Conservation (phyloP, 2,888 invertebrate genomes). For the Amiota communis region DNA sequence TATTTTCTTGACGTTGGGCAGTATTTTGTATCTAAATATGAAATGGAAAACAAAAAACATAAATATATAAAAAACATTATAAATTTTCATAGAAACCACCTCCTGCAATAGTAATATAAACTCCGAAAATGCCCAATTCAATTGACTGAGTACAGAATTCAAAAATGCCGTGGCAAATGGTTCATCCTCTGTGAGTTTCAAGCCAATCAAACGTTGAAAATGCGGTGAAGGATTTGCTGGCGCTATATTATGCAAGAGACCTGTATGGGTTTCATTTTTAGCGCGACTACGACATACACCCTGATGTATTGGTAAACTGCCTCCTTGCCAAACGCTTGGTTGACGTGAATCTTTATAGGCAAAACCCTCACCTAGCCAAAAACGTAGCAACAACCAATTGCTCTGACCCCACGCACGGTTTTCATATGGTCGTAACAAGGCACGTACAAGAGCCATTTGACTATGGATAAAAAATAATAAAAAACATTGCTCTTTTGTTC, state of each 20-base stretch:
- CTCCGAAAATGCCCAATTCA: conserved; percentile 92
- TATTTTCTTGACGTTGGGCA: conserved; percentile 74
- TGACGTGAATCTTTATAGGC: conserved; percentile 81
- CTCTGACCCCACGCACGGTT: conserved; percentile 88
- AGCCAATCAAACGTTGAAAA: conserved; percentile 76
- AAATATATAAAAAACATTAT: neutral
- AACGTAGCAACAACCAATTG: conserved; percentile 87
- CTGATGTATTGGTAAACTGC: conserved; percentile 61
- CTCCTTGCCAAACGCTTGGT: conserved; percentile 76
- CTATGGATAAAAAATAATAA: conserved; percentile 63
- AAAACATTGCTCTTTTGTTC: conserved; percentile 31
- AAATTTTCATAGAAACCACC: conserved; percentile 69
- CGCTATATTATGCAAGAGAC: conserved; percentile 71
- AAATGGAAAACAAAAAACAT: neutral
- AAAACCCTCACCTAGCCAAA: conserved; percentile 89
- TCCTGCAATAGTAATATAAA: conserved; percentile 89
- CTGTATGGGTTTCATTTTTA: conserved; percentile 72
- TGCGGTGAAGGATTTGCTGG: conserved; percentile 71
- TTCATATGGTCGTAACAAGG: conserved; percentile 84
- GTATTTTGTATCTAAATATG: conserved; percentile 77
- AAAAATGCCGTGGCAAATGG: conserved; percentile 81
- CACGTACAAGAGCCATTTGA: conserved; percentile 79
- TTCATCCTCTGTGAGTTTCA: conserved; percentile 78
- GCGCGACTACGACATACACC: conserved; percentile 71
- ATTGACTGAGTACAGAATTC: conserved; percentile 85